Evolutionary conservation across 2,113 vertebrate genomes (phyloP).

Genomic region (Carassius auratus): DNA sequence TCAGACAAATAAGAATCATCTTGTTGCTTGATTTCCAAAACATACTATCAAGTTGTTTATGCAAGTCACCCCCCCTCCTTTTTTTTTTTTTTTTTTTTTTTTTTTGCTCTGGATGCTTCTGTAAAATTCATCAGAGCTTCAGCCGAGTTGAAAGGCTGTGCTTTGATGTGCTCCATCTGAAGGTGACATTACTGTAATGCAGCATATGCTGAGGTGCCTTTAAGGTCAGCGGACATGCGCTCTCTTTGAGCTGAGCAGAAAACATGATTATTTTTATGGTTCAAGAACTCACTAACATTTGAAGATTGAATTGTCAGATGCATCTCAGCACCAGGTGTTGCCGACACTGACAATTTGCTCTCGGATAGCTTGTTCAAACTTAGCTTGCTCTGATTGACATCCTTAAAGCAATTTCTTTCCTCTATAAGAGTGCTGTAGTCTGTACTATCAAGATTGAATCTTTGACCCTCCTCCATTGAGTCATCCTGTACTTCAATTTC

Average conservation of each 20-base stretch:
- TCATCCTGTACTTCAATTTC: neutral
- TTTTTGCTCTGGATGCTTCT: neutral
- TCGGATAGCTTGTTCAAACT: conserved; percentile 21
- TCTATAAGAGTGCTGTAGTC: conserved; percentile 26
- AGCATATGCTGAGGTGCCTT: conserved; percentile 32
- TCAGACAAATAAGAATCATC: neutral
- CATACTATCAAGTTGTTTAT: neutral
- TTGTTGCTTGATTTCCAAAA: neutral
- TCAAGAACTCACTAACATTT: neutral
- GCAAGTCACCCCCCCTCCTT: neutral
- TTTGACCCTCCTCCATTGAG: conserved; percentile 43
- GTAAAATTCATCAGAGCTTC: conserved; percentile 16
- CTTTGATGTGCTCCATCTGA: conserved; percentile 40
- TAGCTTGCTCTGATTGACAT: conserved; percentile 40
- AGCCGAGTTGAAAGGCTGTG: neutral
- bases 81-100: too few relatives aligned
- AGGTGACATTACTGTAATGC: conserved; percentile 26
- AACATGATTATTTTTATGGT: conserved; percentile 35
- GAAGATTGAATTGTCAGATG: conserved; percentile 39
- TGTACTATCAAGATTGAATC: conserved; percentile 42
- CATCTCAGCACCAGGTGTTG: neutral
- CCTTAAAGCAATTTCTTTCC: conserved; percentile 36
- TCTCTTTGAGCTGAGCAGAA: neutral
- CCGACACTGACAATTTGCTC: conserved; percentile 32
- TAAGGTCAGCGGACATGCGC: neutral